Base-by-base conservation (phyloP, 2,113 vertebrate species). In the Neotoma lepida region DNA sequence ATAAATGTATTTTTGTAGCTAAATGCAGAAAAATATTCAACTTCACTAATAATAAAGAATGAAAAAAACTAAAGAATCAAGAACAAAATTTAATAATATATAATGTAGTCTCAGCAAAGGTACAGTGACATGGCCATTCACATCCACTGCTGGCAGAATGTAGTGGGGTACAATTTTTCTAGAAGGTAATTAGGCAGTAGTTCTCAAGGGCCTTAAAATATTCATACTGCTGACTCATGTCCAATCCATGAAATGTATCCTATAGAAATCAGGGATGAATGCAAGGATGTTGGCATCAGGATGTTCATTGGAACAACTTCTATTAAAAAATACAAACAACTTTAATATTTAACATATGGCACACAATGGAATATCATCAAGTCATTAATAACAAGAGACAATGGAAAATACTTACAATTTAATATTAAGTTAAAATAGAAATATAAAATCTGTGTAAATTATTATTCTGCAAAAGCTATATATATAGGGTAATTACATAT, bases 301-400 rank as follows among this genome's bases (percentile, higher is more conserved):
- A 89, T 80, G 64, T 84, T 94, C 61, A 94, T 3, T 94, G 63
- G 73, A 93, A 78, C 24, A 95, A 96, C 39, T 94, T 96, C 73
- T 96, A 94, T 71, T 93, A 85, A 85, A 94, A 97, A 93, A 95
- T 64, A 94, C 35, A 96, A 95, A 84, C 35, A 87, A 68, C 30
- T 95, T 88, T 95, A 95, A 93, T 91, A 68, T 78, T 95, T 73
- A 96, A 86, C 35, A 92, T 94, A 74, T 73, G n/a, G 71, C 70
- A 95, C n/a, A 63, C 17, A 89, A 87, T 80, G 56, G 84, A 91
- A 64, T 94, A 90, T 56, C 28, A 90, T 68, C 28, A 96, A 89
- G 35, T 93, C 89, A 92, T 49, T 90, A 92, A 74, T 89, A 86
- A n/a, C 87, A 95, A 96, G 28, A 24, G 61, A 82, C 35, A 41